Percentiles rank a stretch among this genome's conserved stretches.
Conservation (phyloP, 1,140 invertebrate genomes). For the Drosophila lacertosa region DNA sequence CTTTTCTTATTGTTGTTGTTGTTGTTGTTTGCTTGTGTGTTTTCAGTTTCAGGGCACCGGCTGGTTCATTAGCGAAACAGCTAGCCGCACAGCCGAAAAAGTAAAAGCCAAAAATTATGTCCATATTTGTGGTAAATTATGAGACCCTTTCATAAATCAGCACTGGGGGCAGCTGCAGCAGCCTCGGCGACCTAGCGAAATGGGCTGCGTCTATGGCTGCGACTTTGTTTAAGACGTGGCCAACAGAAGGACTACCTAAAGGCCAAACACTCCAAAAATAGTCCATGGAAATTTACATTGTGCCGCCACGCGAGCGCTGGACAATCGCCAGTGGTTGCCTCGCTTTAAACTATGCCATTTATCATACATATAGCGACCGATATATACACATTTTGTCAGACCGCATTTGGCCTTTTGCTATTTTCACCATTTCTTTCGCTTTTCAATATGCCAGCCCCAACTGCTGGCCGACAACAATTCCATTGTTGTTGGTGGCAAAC, state of each 20-base stretch:
- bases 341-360: slow-evolving; percentile 79
- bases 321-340: slow-evolving; percentile 76
- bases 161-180: slow-evolving; percentile 36
- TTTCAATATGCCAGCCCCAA: slow-evolving; percentile 53
- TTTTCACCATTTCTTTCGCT: slow-evolving; percentile 81
- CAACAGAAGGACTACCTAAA: slow-evolving; percentile 34
- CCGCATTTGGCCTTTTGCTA: slow-evolving; percentile 71
- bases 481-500: slow-evolving; percentile 48
- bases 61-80: slow-evolving; percentile 68
- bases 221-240: slow-evolving; percentile 32
- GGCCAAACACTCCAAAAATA: slow-evolving; percentile 62
- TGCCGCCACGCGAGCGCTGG: slow-evolving; percentile 42
- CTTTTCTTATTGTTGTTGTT: slow-evolving; percentile 13
- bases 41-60: slow-evolving; percentile 42
- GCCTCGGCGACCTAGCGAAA: slow-evolving; percentile 58
- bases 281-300: slow-evolving; percentile 75
- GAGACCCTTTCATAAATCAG: slow-evolving; percentile 77
- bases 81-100: slow-evolving; percentile 43
- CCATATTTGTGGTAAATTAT: slow-evolving; percentile 80
- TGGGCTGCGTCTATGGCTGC: slow-evolving; percentile 36
- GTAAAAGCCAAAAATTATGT: slow-evolving; percentile 77
- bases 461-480: slow-evolving; percentile 34
- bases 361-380: slow-evolving; percentile 70
- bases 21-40: slow-evolving; percentile 12
- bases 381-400: slow-evolving; percentile 67